phyloP scores from a whole-genome alignment of 53 echinoderm and acorn worm genomes.

The Mesocentrotus franciscanus region DNA sequence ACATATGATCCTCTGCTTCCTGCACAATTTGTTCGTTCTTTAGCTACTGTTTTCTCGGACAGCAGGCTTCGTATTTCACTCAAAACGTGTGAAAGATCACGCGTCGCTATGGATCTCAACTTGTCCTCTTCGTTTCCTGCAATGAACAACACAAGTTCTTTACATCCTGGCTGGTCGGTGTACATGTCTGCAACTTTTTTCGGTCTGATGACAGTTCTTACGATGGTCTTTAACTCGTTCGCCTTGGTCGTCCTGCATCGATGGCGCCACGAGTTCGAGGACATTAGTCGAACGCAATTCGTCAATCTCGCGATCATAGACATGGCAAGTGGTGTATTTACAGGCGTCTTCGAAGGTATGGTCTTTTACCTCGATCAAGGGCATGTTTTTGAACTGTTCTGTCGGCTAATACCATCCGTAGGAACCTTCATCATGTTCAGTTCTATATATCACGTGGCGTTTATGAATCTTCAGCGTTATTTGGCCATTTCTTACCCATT shows the following conservation, averaged over 20 bases:
- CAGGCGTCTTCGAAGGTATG: background rate
- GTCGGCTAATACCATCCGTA: background rate
- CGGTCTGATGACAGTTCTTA: background rate
- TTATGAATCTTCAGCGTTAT: slow-evolving; percentile 31
- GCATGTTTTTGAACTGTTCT: background rate
- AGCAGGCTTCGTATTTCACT: too few relatives aligned
- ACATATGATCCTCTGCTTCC: too few relatives aligned
- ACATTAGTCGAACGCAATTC: background rate
- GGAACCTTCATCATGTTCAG: background rate
- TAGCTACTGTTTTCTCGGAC: too few relatives aligned
- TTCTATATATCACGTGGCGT: background rate
- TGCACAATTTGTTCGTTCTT: too few relatives aligned
- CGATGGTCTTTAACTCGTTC: background rate
- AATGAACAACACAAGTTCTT: background rate
- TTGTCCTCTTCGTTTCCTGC: background rate
- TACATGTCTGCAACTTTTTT: background rate
- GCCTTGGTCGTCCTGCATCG: slow-evolving; percentile 27
- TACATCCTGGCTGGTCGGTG: background rate
- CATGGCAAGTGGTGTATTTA: background rate
- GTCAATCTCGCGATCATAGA: background rate
- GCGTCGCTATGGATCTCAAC: background rate
- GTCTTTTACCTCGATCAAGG: background rate
- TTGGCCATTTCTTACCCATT: slow-evolving; percentile 18
- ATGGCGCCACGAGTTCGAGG: slow-evolving; percentile 9
- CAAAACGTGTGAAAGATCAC: background rate